A percentile compares a stretch with the other conserved stretches of the same genome.
Conservation (phyloP, 2,888 invertebrate genomes). For the Perdita meconis region DNA sequence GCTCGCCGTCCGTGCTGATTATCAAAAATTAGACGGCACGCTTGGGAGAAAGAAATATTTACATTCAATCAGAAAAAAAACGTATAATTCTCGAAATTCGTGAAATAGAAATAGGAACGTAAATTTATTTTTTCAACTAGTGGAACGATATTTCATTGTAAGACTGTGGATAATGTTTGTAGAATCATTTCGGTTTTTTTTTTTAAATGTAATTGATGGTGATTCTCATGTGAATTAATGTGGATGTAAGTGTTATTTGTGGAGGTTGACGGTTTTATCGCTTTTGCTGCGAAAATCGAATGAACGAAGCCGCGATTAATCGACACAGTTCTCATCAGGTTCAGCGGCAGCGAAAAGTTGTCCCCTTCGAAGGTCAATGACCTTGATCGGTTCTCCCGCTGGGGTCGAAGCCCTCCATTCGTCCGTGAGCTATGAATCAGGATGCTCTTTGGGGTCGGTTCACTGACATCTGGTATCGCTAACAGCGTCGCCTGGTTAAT, state of each 20-base stretch:
- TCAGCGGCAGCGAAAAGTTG: slow-evolving; percentile 38
- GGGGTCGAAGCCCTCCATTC: slow-evolving; percentile 59
- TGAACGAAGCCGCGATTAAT: slow-evolving; percentile 7
- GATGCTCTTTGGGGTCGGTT: slow-evolving; percentile 56
- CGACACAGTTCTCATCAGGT: slow-evolving; percentile 12
- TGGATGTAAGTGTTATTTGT: neutral
- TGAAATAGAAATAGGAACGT: too few species aligned
- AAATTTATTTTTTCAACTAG: too few species aligned
- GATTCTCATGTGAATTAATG: neutral
- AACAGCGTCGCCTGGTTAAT: slow-evolving; percentile 56
- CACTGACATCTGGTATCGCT: slow-evolving; percentile 60
- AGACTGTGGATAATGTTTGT: too few species aligned
- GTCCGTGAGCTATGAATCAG: slow-evolving; percentile 64
- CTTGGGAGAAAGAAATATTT: too few species aligned
- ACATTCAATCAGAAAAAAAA: neutral
- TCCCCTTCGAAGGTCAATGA: slow-evolving; percentile 66
- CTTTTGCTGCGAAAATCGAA: slow-evolving; percentile 7
- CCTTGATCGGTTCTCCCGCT: slow-evolving; percentile 64
- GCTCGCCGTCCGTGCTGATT: neutral
- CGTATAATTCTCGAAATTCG: neutral
- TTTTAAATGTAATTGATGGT: neutral
- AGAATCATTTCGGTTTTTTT: neutral
- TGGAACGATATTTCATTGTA: too few species aligned
- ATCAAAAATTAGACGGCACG: too few species aligned
- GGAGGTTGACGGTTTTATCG: neutral